A percentile compares a stretch with the other conserved stretches of the same genome.
phyloP scores from a whole-genome alignment of 2,888 invertebrate species.

The Zonitis immaculata region DNA sequence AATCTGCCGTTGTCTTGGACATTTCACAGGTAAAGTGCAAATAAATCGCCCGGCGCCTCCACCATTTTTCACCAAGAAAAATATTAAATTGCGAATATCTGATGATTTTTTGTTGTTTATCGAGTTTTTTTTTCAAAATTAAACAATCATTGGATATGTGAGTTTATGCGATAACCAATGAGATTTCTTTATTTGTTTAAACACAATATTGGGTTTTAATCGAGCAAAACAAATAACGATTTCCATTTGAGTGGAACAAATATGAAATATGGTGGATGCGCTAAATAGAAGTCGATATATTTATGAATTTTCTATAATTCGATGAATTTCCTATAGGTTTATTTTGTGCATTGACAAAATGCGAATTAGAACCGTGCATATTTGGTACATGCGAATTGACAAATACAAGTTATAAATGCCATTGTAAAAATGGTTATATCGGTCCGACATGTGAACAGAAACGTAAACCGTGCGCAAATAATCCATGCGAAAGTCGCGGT shows the following conservation, averaged over 20 bases:
- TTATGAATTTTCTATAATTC: not conserved
- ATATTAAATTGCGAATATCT: too few relatives aligned
- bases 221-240: too few relatives aligned
- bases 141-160: too few relatives aligned
- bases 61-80: not conserved
- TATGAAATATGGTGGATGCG: not conserved
- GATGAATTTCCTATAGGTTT: conserved; percentile 54
- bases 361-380: conserved; percentile 67
- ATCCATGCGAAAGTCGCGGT: conserved; percentile 72
- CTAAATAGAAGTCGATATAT: not conserved
- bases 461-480: conserved; percentile 64
- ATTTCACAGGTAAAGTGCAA: conserved; percentile 68
- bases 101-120: too few relatives aligned
- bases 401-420: conserved; percentile 54
- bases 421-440: conserved; percentile 63
- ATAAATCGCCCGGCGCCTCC: not conserved
- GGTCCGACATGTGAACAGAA: conserved; percentile 66
- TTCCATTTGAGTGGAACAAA: too few relatives aligned
- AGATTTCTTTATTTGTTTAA: too few relatives aligned
- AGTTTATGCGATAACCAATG: too few relatives aligned
- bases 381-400: conserved; percentile 62
- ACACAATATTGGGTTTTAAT: too few relatives aligned
- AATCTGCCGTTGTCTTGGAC: conserved; percentile 66
- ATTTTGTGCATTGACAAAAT: conserved; percentile 71
- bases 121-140: too few relatives aligned